Evolutionary conservation across 2,888 invertebrate species (phyloP).

Genomic region (Hydriomena furcata): DNA sequence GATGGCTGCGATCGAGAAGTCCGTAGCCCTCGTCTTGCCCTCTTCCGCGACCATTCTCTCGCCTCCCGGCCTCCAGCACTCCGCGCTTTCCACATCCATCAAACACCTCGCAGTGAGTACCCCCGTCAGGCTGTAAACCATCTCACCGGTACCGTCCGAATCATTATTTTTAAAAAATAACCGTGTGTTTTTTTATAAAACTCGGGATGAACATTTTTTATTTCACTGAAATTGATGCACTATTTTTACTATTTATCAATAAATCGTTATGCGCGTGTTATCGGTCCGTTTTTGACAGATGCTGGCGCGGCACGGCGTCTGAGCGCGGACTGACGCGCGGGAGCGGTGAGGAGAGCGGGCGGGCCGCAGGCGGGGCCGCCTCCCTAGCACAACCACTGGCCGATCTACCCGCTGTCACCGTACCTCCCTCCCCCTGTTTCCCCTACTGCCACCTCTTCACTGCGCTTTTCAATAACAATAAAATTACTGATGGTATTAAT

Average conservation of each 20-base stretch:
- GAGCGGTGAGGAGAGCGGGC: conserved; percentile 55
- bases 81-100: conserved; percentile 79
- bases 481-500: conserved; percentile 49
- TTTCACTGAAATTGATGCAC: conserved; percentile 17
- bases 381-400: conserved; percentile 66
- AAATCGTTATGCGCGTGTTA: conserved; percentile 44
- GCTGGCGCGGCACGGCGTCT: conserved; percentile 61
- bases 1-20: conserved; percentile 98
- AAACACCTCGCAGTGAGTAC: conserved; percentile 59
- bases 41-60: conserved; percentile 80
- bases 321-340: conserved; percentile 74
- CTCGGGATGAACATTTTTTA: conserved; percentile 13
- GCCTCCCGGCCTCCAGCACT: conserved; percentile 67
- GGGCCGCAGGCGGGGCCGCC: conserved; percentile 54
- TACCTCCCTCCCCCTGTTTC: conserved; percentile 47
- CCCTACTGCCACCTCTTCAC: conserved; percentile 46
- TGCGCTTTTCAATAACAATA: conserved; percentile 69
- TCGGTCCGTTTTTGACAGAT: conserved; percentile 39
- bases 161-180: conserved; percentile 46
- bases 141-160: conserved; percentile 64
- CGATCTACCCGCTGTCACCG: conserved; percentile 72
- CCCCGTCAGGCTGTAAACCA: conserved; percentile 53
- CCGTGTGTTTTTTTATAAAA: conserved; percentile 4
- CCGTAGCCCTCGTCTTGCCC: conserved; percentile 88
- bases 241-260: conserved; percentile 36